Percentiles rank a stretch among this genome's conserved stretches.
Evolutionary conservation across 2,113 vertebrate species (phyloP).

Genomic region (Oreotrochilus melanogaster): DNA sequence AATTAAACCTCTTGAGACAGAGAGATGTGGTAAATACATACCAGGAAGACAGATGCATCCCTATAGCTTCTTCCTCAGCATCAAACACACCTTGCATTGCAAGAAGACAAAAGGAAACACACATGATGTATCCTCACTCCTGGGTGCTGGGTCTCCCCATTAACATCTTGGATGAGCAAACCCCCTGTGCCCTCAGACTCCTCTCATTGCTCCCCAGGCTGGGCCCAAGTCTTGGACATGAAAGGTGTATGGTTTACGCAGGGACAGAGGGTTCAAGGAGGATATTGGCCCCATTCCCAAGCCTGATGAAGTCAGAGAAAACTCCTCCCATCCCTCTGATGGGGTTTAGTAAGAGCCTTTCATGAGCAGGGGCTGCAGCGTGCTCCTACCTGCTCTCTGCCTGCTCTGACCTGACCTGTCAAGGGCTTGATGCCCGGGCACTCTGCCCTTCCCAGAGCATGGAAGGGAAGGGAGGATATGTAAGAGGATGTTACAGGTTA

Average conservation of each 20-base stretch:
- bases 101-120: background rate
- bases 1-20: background rate
- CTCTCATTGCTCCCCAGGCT: background rate
- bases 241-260: background rate
- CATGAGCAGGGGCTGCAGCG: fast-evolving
- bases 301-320: background rate
- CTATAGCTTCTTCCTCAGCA: background rate
- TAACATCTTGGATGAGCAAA: background rate
- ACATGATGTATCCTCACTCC: background rate
- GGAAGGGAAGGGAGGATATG: slow-evolving; percentile 48
- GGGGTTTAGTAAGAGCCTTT: background rate
- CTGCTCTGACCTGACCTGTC: background rate
- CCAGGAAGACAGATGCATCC: background rate
- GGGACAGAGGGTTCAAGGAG: background rate
- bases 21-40: background rate
- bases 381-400: background rate
- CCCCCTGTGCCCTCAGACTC: background rate
- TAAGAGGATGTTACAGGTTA: slow-evolving; percentile 48
- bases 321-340: background rate
- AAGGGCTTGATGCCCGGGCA: background rate
- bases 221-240: background rate
- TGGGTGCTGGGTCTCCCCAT: fast-evolving
- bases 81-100: background rate
- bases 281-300: background rate
- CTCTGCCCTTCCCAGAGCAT: background rate